These are phyloP conservation scores for Metridium senile DNA, from an alignment of 92 coral and sea anemone species.

Conservation along the genomic window DNA sequence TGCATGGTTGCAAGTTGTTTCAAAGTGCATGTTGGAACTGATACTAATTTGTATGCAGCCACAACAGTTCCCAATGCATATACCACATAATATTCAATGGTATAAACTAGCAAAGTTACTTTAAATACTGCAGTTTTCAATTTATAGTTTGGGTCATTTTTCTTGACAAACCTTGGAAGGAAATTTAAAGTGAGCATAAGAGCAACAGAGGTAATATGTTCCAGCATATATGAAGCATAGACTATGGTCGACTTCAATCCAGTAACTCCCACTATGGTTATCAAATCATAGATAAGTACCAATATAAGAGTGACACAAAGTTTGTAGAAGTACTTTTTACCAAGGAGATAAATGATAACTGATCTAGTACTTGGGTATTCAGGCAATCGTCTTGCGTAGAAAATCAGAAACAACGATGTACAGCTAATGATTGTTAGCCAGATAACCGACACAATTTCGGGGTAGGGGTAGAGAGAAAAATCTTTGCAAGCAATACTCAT, in stretches of 20 bases:
- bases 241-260: neutral
- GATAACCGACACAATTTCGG: neutral
- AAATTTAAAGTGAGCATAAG: conserved; percentile 42
- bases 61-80: conserved; percentile 42
- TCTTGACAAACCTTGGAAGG: conserved; percentile 32
- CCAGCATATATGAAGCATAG: conserved; percentile 23
- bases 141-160: neutral
- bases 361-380: conserved; percentile 26
- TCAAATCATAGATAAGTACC: conserved; percentile 49
- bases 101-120: conserved; percentile 33
- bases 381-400: conserved; percentile 22
- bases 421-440: conserved; percentile 40
- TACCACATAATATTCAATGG: conserved; percentile 30
- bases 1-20: neutral
- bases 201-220: conserved; percentile 32
- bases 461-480: conserved; percentile 30
- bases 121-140: conserved; percentile 22
- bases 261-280: conserved; percentile 18
- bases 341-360: conserved; percentile 16
- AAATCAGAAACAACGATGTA: conserved; percentile 38
- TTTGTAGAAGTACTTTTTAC: conserved; percentile 53
- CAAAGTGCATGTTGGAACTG: conserved; percentile 27
- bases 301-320: conserved; percentile 15
- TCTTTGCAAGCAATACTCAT: conserved; percentile 29
- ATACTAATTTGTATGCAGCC: conserved; percentile 52